Evolutionary conservation across 2,888 invertebrate species (phyloP).

Genomic region (Polymixis lichenea): DNA sequence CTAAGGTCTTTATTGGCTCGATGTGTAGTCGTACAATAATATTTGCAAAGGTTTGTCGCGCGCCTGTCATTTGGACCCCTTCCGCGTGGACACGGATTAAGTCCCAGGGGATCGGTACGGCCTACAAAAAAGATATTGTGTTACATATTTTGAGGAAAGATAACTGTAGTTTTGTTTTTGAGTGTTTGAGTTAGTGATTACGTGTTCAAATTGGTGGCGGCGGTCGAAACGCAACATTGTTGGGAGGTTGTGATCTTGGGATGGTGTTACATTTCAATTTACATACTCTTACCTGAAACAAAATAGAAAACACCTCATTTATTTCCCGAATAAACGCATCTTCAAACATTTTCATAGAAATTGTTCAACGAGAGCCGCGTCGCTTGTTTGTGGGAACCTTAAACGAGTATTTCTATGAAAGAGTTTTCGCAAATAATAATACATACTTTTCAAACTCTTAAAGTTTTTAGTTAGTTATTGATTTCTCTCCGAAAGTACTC

Average conservation of each 20-base stretch:
- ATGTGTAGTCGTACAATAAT: conserved; percentile 67
- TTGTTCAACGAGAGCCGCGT: no score
- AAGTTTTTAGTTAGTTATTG: no score
- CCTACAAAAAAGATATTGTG: conserved; percentile 71
- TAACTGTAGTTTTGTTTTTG: conserved; percentile 69
- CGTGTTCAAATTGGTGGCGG: conserved; percentile 31
- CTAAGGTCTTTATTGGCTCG: conserved; percentile 26
- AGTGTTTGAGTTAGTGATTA: conserved; percentile 57
- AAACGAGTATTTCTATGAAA: neutral
- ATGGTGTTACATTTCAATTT: conserved; percentile 34
- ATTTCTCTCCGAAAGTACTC: neutral
- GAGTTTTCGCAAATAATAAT: no score
- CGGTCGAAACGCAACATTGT: conserved; percentile 44
- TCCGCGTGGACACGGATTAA: conserved; percentile 83
- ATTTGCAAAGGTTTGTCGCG: conserved; percentile 71
- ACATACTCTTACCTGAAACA: neutral
- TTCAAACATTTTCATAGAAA: no score
- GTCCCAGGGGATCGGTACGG: conserved; percentile 72
- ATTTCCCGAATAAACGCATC: neutral
- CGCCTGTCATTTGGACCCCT: conserved; percentile 87
- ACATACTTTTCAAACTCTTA: neutral
- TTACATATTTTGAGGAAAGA: conserved; percentile 57
- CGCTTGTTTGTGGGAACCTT: no score
- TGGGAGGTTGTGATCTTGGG: conserved; percentile 21
- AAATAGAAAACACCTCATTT: neutral